These are phyloP conservation scores for Pipistrellus kuhlii DNA, from an alignment of 2,797 vertebrate genomes.

Conservation along the genomic window DNA sequence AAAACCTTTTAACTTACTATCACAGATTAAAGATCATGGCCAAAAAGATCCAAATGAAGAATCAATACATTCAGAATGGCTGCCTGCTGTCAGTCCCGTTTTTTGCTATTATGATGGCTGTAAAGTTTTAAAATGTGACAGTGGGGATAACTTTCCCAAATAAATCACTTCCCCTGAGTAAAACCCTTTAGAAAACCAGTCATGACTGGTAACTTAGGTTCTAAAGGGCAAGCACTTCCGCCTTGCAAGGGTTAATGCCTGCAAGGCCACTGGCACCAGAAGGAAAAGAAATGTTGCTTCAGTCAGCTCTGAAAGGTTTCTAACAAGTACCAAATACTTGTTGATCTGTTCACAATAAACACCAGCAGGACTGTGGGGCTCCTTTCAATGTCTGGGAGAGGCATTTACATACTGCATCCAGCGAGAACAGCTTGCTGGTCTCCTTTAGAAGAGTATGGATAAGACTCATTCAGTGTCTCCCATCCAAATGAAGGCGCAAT, in stretches of 20 bases:
- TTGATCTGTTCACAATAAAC: constrained; percentile 82
- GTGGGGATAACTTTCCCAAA: constrained; percentile 38
- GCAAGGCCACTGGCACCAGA: constrained; percentile 43
- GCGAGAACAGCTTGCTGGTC: constrained; percentile 58
- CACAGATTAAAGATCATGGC: constrained; percentile 5
- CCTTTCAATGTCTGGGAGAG: constrained; percentile 72
- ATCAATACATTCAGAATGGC: neutral
- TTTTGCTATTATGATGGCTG: neutral
- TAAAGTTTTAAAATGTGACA: constrained; percentile 5
- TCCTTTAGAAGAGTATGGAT: constrained; percentile 70
- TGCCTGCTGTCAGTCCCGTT: neutral
- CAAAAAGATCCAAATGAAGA: neutral
- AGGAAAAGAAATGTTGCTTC: constrained; percentile 79
- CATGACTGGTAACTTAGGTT: neutral
- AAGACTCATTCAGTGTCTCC: constrained; percentile 69
- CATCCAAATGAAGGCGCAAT: constrained; percentile 52
- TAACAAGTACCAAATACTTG: constrained; percentile 79
- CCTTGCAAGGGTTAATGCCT: constrained; percentile 80
- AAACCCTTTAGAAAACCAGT: constrained; percentile 46
- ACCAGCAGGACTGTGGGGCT: constrained; percentile 63
- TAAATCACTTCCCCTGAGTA: constrained; percentile 40
- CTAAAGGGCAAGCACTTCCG: neutral
- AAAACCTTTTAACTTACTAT: constrained; percentile 43
- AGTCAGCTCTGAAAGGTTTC: constrained; percentile 76
- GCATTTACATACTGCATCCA: constrained; percentile 71